Evolutionary conservation across 2,797 vertebrate genomes (phyloP).

Genomic region (Poecilia wingei): DNA sequence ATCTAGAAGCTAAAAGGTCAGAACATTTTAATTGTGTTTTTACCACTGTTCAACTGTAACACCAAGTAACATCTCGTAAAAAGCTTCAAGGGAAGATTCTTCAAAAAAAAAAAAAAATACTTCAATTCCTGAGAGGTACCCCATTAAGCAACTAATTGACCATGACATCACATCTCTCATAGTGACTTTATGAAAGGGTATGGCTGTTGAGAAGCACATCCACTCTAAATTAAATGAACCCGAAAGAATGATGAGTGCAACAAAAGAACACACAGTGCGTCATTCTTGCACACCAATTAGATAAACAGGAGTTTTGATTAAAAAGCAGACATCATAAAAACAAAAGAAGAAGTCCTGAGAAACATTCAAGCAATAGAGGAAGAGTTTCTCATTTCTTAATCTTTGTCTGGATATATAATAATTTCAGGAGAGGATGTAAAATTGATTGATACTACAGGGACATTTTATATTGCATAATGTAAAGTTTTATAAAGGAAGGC

Average conservation of each 20-base stretch:
- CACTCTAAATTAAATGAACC: conserved; percentile 52
- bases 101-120: not conserved
- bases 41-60: not conserved
- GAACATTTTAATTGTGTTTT: not conserved
- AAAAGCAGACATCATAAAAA: conserved; percentile 62
- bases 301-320: conserved; percentile 44
- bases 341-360: conserved; percentile 51
- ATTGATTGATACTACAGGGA: not conserved
- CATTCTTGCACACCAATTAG: conserved; percentile 36
- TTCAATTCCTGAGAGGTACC: not conserved
- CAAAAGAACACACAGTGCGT: conserved; percentile 45
- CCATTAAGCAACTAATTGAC: conserved; percentile 26
- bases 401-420: conserved; percentile 19
- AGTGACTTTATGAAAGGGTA: conserved; percentile 56
- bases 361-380: conserved; percentile 32
- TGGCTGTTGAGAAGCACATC: conserved; percentile 58
- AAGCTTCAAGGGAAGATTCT: not conserved
- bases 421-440: conserved; percentile 8
- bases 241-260: conserved; percentile 56
- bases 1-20: not conserved
- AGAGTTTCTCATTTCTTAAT: conserved; percentile 20
- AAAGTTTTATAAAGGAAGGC: not conserved
- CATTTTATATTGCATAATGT: not conserved
- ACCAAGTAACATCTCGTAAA: not conserved
- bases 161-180: conserved; percentile 33